Evolutionary conservation across 2,888 invertebrate genomes (phyloP), one percentile per base, ranked within the genome.

Genomic region (Parelbella ahira): DNA sequence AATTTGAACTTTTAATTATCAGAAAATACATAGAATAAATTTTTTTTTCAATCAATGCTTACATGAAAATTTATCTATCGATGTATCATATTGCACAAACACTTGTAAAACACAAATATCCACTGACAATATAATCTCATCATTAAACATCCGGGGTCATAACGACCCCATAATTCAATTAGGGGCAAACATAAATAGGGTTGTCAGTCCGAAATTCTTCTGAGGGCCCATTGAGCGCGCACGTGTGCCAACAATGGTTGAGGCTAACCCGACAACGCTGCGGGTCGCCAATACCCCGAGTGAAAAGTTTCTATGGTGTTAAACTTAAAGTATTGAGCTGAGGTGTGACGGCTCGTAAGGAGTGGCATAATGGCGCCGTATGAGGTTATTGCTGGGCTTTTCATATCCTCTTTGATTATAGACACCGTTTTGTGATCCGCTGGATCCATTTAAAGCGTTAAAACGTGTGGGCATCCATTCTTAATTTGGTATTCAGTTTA

Each of bases 241-340:
- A 86, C 84, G 86, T 87, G 86, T 70, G 67, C 63, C 53, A 48
- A 84, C 81, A 84, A 84, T 71, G 47, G 54, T 56, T 54, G 59
- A 56, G 68, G 60, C 68, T 64, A 74, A 71, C 72, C 69, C 65
- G 63, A 62, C 65, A 58, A 45, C 58, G 73, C 68, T 81, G 75
- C 83, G 81, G 82, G 84, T 79, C 68, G 76, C 67, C 74, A 45
- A 58, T 54, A 53, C 60, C 58, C 67, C 53, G 71, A 77, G 75
- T 73, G 78, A 76, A 79, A 79, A 75, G 60, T 66, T 77, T 77
- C 75, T 79, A 82, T 77, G 68, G 71, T 81, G 83, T 80, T 78
- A 73, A n/a, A n/a, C n/a, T n/a, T n/a, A n/a, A 68, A 78, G 69
- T 74, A 75, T 76, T 74, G 68, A 69, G 61, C 53, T 63, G 66